These are phyloP conservation scores for Somateria mollissima DNA, from an alignment of 2,797 vertebrate genomes.

Conservation along the genomic window DNA sequence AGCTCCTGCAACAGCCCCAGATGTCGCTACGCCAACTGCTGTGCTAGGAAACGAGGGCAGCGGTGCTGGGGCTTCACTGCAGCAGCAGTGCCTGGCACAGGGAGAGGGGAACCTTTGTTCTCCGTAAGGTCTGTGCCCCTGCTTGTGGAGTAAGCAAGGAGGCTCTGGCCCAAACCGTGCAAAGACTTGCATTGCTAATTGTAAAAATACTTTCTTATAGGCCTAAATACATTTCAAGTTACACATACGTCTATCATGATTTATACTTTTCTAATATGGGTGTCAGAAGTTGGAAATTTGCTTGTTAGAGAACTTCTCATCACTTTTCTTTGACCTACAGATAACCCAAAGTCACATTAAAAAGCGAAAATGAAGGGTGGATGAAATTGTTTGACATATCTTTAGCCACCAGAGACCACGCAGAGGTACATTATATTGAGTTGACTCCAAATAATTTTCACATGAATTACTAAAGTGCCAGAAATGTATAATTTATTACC, in stretches of 20 bases:
- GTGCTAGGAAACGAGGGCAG: too few species aligned
- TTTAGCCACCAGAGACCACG: conserved; percentile 62
- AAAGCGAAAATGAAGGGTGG: conserved; percentile 51
- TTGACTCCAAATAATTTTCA: conserved; percentile 85
- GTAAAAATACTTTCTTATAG: background rate
- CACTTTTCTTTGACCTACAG: background rate
- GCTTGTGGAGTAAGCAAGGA: too few species aligned
- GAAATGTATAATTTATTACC: conserved; percentile 85
- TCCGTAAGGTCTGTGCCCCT: background rate
- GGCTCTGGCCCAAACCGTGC: background rate
- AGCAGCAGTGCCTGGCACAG: background rate
- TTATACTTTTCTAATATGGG: background rate
- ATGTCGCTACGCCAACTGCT: background rate
- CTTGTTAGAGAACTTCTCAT: background rate
- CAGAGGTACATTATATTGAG: conserved; percentile 73
- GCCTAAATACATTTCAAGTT: fast-evolving
- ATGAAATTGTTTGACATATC: conserved; percentile 69
- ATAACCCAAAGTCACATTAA: conserved; percentile 31
- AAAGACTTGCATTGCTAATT: too few species aligned
- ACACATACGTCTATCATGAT: fast-evolving
- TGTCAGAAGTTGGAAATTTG: background rate
- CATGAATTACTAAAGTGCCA: conserved; percentile 86
- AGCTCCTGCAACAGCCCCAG: fast-evolving
- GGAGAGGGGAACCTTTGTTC: background rate
- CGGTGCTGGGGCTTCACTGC: background rate